Evolutionary conservation across 2,113 vertebrate genomes (phyloP).

Genomic region (Atlantisia rogersi): DNA sequence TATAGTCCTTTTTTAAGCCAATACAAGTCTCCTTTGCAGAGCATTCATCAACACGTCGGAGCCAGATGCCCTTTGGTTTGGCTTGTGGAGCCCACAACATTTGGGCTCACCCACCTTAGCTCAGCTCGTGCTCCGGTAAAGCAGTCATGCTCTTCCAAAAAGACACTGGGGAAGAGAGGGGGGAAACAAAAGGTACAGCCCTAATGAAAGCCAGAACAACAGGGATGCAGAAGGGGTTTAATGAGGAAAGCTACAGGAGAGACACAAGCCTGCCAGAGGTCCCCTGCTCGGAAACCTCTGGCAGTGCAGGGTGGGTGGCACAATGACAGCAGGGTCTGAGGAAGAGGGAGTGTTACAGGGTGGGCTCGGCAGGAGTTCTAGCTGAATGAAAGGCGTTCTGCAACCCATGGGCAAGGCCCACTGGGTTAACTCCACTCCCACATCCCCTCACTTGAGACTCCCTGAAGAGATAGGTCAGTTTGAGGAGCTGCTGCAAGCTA

Average conservation of each 20-base stretch:
- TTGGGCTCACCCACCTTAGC: background rate
- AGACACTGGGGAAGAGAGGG: background rate
- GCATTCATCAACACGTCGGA: background rate
- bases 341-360: fast-evolving
- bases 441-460: background rate
- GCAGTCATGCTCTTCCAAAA: background rate
- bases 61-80: background rate
- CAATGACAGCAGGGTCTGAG: background rate
- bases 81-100: background rate
- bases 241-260: background rate
- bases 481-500: background rate
- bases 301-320: background rate
- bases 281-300: background rate
- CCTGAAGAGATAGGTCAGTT: background rate
- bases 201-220: background rate
- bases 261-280: background rate
- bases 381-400: background rate
- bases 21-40: background rate
- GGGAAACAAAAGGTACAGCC: background rate
- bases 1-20: background rate
- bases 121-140: background rate
- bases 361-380: background rate
- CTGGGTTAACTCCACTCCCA: background rate
- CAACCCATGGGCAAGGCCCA: background rate
- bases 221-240: background rate